phyloP scores from a whole-genome alignment of 2,113 vertebrate species.

The Petroica traversi region DNA sequence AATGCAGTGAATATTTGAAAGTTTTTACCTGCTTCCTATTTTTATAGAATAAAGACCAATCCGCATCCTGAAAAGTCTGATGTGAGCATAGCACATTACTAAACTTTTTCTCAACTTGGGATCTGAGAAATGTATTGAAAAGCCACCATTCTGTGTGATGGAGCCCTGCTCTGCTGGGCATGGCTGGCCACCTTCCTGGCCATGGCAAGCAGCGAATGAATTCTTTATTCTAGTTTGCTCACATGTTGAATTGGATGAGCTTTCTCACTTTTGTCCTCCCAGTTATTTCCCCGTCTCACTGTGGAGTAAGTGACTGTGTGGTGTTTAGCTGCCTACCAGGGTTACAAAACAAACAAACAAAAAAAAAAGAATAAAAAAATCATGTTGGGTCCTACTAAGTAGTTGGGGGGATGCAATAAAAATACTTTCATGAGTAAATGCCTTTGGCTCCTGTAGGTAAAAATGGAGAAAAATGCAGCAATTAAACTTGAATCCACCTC shows the following conservation, averaged over 20 bases:
- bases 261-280: neutral
- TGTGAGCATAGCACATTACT: neutral
- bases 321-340: neutral
- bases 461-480: neutral
- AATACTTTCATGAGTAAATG: neutral
- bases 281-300: neutral
- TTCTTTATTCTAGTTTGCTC: neutral
- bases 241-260: neutral
- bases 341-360: neutral
- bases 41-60: neutral
- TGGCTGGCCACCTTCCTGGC: neutral
- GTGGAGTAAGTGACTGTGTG: neutral
- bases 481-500: neutral
- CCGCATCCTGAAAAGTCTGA: neutral
- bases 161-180: neutral
- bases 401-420: neutral
- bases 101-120: neutral
- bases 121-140: neutral
- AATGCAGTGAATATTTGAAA: neutral
- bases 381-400: neutral
- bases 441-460: neutral
- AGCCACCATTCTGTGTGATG: accelerated
- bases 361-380: neutral
- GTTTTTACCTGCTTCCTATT: neutral
- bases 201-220: neutral